A percentile compares a stretch with the other conserved stretches of the same genome.
Conservation (phyloP, 1,140 invertebrate species). For the Halotydeus destructor region DNA sequence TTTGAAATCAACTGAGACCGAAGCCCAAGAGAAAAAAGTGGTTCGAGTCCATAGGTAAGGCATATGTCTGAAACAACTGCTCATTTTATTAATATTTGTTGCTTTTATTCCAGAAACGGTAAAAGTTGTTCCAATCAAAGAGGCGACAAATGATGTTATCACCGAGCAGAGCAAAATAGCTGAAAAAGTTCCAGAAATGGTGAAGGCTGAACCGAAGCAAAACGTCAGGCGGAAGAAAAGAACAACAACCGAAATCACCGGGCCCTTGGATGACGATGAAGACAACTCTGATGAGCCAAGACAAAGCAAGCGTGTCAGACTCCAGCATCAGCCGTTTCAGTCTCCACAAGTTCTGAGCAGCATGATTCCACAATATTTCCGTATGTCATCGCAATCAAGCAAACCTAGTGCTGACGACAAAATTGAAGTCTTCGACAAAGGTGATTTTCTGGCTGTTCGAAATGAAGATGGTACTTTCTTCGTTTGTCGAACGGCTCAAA, state of each 20-base stretch:
- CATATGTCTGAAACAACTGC: no score
- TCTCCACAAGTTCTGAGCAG: constrained; percentile 47
- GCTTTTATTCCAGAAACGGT: no score
- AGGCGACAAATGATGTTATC: no score
- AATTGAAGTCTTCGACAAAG: constrained; percentile 36
- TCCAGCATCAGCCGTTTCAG: constrained; percentile 53
- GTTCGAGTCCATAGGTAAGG: no score
- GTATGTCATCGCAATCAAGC: constrained; percentile 23
- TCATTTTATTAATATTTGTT: no score
- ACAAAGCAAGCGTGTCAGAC: constrained; percentile 30
- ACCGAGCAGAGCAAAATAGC: no score
- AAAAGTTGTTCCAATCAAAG: no score
- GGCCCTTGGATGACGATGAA: not conserved
- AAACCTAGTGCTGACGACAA: constrained; percentile 46
- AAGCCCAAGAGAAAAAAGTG: no score
- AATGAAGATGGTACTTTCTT: constrained; percentile 61
- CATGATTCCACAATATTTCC: constrained; percentile 29
- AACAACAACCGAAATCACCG: not conserved
- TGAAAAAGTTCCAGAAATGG: no score
- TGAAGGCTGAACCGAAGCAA: no score
- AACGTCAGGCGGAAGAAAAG: constrained; percentile 12
- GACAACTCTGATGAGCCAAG: constrained; percentile 6
- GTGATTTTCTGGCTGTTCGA: constrained; percentile 61
- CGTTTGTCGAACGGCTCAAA: constrained; percentile 70
- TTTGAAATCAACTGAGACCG: no score